Evolutionary conservation across 37 sponge, comb jelly and placozoan genomes (phyloP).

Genomic region (Halichondria panicea): DNA sequence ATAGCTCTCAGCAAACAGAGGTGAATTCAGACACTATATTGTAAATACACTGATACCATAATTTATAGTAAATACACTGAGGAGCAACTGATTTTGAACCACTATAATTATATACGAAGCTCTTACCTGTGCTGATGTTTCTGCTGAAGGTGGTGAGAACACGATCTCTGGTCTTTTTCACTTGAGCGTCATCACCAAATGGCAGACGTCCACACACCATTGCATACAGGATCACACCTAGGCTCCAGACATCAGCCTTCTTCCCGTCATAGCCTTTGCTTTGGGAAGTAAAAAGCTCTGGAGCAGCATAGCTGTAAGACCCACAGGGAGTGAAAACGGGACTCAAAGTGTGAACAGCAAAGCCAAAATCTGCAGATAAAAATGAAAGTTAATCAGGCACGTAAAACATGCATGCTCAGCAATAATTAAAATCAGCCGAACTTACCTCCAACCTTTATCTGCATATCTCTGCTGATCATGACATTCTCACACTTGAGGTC

Average conservation of each 20-base stretch:
- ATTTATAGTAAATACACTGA: too few species aligned
- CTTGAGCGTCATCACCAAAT: slow-evolving; percentile 84
- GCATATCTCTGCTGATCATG: slow-evolving; percentile 68
- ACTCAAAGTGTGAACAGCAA: slow-evolving; percentile 43
- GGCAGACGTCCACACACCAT: slow-evolving; percentile 91
- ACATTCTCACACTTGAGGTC: slow-evolving; percentile 97
- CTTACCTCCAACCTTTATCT: slow-evolving; percentile 83
- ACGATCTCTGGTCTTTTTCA: slow-evolving; percentile 39
- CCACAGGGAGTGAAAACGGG: slow-evolving; percentile 84
- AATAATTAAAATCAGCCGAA: not conserved
- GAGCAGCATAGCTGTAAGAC: slow-evolving; percentile 92
- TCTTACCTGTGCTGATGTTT: slow-evolving; percentile 32
- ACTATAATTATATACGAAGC: too few species aligned
- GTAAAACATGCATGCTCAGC: not conserved
- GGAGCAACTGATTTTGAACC: too few species aligned
- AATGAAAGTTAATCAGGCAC: not conserved
- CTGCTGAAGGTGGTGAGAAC: slow-evolving; percentile 51
- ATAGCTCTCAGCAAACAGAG: too few species aligned
- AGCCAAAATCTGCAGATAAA: slow-evolving; percentile 84
- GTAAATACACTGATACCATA: too few species aligned
- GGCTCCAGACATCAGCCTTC: slow-evolving; percentile 92
- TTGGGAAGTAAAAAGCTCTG: slow-evolving; percentile 70
- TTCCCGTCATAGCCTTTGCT: slow-evolving; percentile 78
- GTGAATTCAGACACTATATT: too few species aligned
- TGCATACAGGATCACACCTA: slow-evolving; percentile 89